These are phyloP conservation scores for Neodon shergylaensis DNA, from an alignment of 2,113 vertebrate species.

Conservation along the genomic window DNA sequence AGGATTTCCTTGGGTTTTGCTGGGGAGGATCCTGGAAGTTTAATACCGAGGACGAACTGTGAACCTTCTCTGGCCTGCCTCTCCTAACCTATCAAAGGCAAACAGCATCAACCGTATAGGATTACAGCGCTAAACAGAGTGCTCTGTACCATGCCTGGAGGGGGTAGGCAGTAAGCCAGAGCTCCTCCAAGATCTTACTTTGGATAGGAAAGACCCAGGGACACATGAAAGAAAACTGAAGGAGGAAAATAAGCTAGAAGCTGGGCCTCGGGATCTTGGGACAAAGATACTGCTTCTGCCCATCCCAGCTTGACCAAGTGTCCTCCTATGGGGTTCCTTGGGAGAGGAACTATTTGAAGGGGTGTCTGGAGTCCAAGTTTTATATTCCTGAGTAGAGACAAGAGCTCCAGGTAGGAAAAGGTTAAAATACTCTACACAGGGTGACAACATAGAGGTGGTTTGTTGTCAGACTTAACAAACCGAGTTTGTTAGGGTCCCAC, in stretches of 20 bases:
- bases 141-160: neutral
- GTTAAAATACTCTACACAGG: neutral
- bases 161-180: neutral
- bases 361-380: neutral
- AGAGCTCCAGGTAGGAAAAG: neutral
- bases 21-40: neutral
- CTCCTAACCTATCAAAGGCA: constrained; percentile 53
- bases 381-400: neutral
- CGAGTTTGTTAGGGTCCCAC: neutral
- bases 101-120: neutral
- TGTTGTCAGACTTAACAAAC: neutral
- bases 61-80: constrained; percentile 27
- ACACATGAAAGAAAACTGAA: neutral
- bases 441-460: neutral
- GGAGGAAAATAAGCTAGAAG: neutral
- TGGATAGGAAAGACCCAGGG: neutral
- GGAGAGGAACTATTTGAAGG: neutral
- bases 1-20: neutral
- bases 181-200: neutral
- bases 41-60: neutral
- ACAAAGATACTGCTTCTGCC: neutral
- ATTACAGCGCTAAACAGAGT: neutral
- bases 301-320: neutral
- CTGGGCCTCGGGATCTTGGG: neutral
- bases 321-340: neutral